Evolutionary conservation across 1,140 invertebrate species (phyloP).

Genomic region (Cardiocondyla obscurior): DNA sequence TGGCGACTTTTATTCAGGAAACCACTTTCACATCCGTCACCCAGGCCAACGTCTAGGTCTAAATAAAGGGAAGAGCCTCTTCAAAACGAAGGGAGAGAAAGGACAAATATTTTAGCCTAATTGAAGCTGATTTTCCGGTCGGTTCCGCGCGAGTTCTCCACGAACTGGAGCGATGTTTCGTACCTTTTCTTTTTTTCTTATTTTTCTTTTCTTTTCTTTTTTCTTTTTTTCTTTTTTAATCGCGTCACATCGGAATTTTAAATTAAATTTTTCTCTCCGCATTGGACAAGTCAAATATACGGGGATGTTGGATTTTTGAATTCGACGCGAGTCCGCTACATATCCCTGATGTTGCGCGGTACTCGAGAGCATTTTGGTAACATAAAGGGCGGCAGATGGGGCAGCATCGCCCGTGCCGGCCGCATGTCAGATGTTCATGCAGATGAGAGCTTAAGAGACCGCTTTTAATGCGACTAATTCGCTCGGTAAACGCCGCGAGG

Average conservation of each 20-base stretch:
- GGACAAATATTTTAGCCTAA: constrained; percentile 47
- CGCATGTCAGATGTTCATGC: constrained; percentile 79
- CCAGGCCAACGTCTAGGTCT: not conserved
- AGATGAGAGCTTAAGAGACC: constrained; percentile 65
- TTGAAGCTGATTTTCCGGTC: constrained; percentile 39
- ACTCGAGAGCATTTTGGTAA: constrained; percentile 17
- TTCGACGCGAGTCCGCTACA: not conserved
- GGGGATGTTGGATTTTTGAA: not conserved
- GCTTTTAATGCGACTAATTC: constrained; percentile 72
- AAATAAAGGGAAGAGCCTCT: constrained; percentile 11
- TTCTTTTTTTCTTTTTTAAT: no score
- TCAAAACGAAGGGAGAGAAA: not conserved
- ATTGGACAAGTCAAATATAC: not conserved
- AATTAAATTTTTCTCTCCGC: not conserved
- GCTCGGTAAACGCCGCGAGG: constrained; percentile 61
- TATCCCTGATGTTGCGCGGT: constrained; percentile 8
- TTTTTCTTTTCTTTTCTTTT: no score
- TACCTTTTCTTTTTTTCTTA: no score
- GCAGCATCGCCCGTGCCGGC: constrained; percentile 58
- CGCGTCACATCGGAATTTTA: not conserved
- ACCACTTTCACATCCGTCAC: constrained; percentile 57
- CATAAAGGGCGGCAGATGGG: constrained; percentile 72
- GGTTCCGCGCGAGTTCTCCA: not conserved
- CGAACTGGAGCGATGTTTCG: not conserved
- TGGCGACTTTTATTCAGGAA: constrained; percentile 60